Percentiles rank a stretch among this genome's conserved stretches.
phyloP scores from a whole-genome alignment of 2,797 vertebrate genomes.

The Thunnus albacares region DNA sequence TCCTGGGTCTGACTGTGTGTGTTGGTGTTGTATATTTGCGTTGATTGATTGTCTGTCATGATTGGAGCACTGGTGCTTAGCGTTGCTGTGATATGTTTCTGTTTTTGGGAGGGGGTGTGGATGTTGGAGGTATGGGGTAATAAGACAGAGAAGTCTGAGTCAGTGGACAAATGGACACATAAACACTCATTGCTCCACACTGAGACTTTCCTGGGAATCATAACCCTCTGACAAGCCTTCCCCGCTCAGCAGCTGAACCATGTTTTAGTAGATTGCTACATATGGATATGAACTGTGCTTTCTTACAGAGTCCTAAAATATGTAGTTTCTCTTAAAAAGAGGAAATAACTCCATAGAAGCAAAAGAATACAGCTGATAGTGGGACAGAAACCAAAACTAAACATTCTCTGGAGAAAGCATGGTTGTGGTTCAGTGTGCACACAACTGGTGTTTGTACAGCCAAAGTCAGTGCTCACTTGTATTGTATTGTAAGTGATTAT shows the following conservation, averaged over 20 bases:
- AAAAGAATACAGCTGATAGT: not conserved
- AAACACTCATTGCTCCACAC: constrained; percentile 28
- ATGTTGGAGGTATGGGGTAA: constrained; percentile 37
- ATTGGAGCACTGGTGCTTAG: constrained; percentile 23
- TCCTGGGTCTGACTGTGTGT: not conserved
- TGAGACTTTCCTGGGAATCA: constrained; percentile 30
- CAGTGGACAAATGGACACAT: constrained; percentile 28
- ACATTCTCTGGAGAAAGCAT: no score
- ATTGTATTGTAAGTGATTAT: not conserved
- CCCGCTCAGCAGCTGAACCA: constrained; percentile 25
- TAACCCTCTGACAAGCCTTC: constrained; percentile 2
- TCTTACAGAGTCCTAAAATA: not conserved
- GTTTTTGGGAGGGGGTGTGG: constrained; percentile 18
- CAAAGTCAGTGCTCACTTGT: not conserved
- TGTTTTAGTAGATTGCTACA: constrained; percentile 36
- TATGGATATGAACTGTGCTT: not conserved
- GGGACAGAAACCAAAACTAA: not conserved
- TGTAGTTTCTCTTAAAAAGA: not conserved
- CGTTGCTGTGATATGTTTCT: constrained; percentile 36
- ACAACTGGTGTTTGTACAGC: not conserved
- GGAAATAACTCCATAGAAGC: not conserved
- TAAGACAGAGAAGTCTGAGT: constrained; percentile 55
- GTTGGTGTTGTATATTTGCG: constrained; percentile 17
- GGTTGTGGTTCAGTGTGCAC: not conserved
- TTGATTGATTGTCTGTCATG: constrained; percentile 37